A percentile compares a stretch with the other conserved stretches of the same genome.
Conservation (phyloP, 2,888 invertebrate species). For the Limnephilus marmoratus region DNA sequence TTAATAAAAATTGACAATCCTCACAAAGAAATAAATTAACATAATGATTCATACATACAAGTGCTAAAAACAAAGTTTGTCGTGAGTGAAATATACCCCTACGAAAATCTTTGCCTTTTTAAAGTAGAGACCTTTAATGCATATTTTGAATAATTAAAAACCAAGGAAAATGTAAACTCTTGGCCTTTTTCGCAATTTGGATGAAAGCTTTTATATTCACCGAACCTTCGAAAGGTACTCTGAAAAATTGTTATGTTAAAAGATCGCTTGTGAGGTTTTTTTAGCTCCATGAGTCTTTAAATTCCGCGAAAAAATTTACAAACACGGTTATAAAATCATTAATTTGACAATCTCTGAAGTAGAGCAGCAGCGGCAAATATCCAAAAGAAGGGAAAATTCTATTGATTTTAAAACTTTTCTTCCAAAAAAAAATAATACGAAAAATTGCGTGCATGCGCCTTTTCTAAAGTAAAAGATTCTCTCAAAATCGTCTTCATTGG, state of each 20-base stretch:
- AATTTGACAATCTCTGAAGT: too few species aligned
- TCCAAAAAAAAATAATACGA: too few species aligned
- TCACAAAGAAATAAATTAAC: neutral
- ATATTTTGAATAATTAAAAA: conserved; percentile 63
- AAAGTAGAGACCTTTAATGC: neutral
- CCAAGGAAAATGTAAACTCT: conserved; percentile 57
- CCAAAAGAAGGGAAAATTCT: too few species aligned
- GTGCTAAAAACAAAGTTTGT: neutral
- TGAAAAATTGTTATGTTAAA: neutral
- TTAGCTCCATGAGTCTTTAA: neutral
- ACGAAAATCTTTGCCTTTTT: neutral
- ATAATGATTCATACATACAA: neutral
- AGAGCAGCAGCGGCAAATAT: too few species aligned
- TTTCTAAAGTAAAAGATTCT: too few species aligned
- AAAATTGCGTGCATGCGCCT: too few species aligned
- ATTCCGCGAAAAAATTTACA: neutral
- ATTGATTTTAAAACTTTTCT: too few species aligned
- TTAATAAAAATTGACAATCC: too few species aligned
- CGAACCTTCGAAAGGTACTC: neutral
- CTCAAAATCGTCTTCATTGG: too few species aligned
- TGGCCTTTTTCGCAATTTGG: conserved; percentile 57
- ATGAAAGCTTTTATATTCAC: conserved; percentile 53
- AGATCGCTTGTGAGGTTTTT: neutral
- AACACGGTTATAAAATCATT: neutral
- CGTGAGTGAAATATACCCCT: neutral